phyloP scores from a whole-genome alignment of 2,797 vertebrate species.

The Sarcoramphus papa region DNA sequence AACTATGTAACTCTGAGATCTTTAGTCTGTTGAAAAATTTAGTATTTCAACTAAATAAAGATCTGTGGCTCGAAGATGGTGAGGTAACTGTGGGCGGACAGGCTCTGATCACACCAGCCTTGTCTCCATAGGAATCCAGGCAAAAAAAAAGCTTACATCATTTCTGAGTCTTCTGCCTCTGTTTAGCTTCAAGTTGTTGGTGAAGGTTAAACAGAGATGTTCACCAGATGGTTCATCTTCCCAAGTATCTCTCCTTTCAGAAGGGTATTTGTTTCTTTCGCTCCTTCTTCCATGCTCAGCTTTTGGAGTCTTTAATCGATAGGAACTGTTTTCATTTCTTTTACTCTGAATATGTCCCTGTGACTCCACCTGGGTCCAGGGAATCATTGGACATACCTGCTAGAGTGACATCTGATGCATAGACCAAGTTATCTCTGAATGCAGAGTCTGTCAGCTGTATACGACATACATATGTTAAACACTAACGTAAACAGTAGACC shows the following conservation, averaged over 20 bases:
- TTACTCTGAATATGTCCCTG: background rate
- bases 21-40: background rate
- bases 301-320: background rate
- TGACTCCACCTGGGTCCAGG: background rate
- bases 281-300: background rate
- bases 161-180: slow-evolving; percentile 41
- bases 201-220: slow-evolving; percentile 42
- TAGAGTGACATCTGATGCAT: background rate
- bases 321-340: background rate
- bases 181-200: slow-evolving; percentile 43
- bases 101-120: background rate
- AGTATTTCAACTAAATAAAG: background rate
- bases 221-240: slow-evolving; percentile 52
- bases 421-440: background rate
- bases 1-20: background rate
- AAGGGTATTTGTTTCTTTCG: background rate
- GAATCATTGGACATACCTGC: background rate
- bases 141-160: background rate
- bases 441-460: background rate
- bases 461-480: background rate
- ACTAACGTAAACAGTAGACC: background rate
- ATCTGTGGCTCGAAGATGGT: background rate
- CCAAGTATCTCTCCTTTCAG: background rate
- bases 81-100: slow-evolving; percentile 8
- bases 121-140: background rate